Conservation (phyloP, 2,888 invertebrate genomes). For the Lobophora halterata region DNA sequence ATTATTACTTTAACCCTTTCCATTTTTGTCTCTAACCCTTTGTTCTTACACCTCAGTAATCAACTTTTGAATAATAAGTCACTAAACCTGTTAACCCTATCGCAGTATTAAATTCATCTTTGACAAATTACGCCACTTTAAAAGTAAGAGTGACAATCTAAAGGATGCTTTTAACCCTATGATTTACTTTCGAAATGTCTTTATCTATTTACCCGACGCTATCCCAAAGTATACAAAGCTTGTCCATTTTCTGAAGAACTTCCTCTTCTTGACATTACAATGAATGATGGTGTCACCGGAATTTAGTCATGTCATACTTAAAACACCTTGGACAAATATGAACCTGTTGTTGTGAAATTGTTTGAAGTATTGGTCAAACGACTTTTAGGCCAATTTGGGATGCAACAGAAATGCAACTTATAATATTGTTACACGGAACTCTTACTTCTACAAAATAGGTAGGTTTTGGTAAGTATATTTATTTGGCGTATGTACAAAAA, state of each 20-base stretch:
- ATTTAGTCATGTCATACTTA: constrained; percentile 39
- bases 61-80: too few species aligned
- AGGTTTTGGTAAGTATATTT: too few species aligned
- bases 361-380: constrained; percentile 51
- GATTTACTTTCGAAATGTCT: constrained; percentile 56
- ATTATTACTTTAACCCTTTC: too few species aligned
- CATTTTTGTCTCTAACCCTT: too few species aligned
- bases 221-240: constrained; percentile 47
- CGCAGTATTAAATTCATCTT: not conserved
- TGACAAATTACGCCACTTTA: constrained; percentile 39
- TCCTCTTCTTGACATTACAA: constrained; percentile 9
- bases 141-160: constrained; percentile 39
- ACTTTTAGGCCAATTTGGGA: constrained; percentile 28
- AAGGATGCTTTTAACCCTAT: constrained; percentile 41
- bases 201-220: constrained; percentile 60
- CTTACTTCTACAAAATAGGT: too few species aligned
- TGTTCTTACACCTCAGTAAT: too few species aligned
- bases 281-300: constrained; percentile 29
- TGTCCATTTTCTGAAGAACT: constrained; percentile 34
- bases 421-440: constrained; percentile 5
- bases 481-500: too few species aligned
- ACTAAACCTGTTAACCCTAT: not conserved
- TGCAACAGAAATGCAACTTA: constrained; percentile 20
- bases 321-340: constrained; percentile 56
- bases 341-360: constrained; percentile 44